These are phyloP conservation scores for Aurelia coerulea DNA, from an alignment of 30 jellyfish, hydroid and myxozoan species.

Conservation along the genomic window DNA sequence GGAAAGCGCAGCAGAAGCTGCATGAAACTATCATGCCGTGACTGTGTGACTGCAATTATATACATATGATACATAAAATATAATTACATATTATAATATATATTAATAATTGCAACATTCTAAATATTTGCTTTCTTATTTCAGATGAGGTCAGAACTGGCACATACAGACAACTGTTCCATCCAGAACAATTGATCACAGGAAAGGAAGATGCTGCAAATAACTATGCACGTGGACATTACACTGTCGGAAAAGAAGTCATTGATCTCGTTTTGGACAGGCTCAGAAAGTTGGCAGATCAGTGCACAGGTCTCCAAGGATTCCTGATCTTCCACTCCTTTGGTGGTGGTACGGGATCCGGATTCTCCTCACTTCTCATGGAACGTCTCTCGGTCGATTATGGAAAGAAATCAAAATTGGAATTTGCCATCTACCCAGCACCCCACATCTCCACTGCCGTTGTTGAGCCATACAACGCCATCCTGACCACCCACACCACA, in stretches of 20 bases:
- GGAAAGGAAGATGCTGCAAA: conserved; percentile 99
- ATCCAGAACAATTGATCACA: conserved; percentile 94
- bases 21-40: too few relatives aligned
- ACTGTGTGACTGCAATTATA: too few relatives aligned
- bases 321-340: conserved; percentile 95
- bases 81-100: too few relatives aligned
- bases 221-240: conserved; percentile 98
- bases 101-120: too few relatives aligned
- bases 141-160: conserved; percentile 97
- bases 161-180: conserved; percentile 91
- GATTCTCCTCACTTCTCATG: conserved; percentile 93
- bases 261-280: conserved; percentile 91
- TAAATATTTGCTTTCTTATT: neutral
- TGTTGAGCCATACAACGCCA: conserved; percentile 96
- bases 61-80: too few relatives aligned
- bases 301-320: conserved; percentile 97
- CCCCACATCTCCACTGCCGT: conserved; percentile 98
- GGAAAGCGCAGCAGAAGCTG: too few relatives aligned
- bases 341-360: conserved; percentile 99
- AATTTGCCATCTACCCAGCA: conserved; percentile 96
- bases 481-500: conserved; percentile 92
- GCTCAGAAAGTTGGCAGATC: conserved; percentile 92
- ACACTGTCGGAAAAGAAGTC: conserved; percentile 95
- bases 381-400: conserved; percentile 94
- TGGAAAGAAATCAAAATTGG: conserved; percentile 94